phyloP scores from a whole-genome alignment of 2,113 vertebrate genomes.

The Phainopepla nitens region DNA sequence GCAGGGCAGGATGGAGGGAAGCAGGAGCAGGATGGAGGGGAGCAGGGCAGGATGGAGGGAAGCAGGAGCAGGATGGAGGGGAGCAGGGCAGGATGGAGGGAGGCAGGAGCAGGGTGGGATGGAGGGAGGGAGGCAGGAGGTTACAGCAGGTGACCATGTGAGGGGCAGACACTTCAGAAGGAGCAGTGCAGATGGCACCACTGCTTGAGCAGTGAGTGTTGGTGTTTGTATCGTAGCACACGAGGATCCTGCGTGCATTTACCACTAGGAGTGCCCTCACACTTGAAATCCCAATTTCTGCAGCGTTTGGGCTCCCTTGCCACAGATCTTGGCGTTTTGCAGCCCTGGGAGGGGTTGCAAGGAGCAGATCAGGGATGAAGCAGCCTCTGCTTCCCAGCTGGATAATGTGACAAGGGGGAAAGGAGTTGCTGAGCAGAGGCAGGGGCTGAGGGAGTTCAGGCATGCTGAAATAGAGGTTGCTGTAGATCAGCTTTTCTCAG shows the following conservation, averaged over 20 bases:
- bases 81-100: not conserved
- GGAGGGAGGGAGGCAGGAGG: not conserved
- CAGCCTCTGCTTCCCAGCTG: not conserved
- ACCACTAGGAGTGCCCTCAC: not conserved
- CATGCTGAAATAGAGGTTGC: accelerated
- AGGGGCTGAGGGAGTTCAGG: not conserved
- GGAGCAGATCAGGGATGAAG: not conserved
- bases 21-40: too few species aligned
- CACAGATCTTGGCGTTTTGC: not conserved
- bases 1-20: not conserved
- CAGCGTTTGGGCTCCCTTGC: accelerated
- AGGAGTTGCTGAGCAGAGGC: not conserved
- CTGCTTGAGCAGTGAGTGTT: not conserved
- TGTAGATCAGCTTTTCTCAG: not conserved
- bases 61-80: too few species aligned
- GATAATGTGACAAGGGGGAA: not conserved
- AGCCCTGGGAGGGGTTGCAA: not conserved
- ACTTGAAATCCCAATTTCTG: not conserved
- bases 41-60: not conserved
- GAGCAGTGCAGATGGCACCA: not conserved
- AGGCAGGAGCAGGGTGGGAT: not conserved
- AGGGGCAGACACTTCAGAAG: not conserved
- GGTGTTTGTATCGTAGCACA: accelerated
- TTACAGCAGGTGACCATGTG: not conserved
- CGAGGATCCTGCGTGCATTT: not conserved